phyloP scores from a whole-genome alignment of 2,888 invertebrate species.

The Oegoconia quadripuncta region DNA sequence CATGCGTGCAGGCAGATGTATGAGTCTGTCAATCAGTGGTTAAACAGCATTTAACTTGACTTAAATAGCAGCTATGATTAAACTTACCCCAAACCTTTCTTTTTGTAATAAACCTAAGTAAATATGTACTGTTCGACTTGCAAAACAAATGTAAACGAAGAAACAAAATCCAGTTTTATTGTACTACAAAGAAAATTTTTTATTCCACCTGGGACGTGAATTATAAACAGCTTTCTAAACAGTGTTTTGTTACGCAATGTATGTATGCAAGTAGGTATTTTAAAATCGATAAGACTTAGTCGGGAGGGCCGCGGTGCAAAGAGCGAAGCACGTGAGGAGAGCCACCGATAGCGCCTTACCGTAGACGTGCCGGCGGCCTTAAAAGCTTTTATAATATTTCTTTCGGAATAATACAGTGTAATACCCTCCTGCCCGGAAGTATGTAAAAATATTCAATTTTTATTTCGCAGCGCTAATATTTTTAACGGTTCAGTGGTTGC shows the following conservation, averaged over 20 bases:
- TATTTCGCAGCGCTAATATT: constrained; percentile 61
- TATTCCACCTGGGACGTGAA: too few relatives aligned
- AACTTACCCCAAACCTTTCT: too few relatives aligned
- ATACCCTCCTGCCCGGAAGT: constrained; percentile 51
- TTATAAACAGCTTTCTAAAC: not conserved
- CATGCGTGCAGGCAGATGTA: too few relatives aligned
- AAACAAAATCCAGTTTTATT: too few relatives aligned
- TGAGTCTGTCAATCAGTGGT: too few relatives aligned
- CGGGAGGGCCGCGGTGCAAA: constrained; percentile 39
- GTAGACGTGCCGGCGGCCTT: constrained; percentile 64
- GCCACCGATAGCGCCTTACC: constrained; percentile 59
- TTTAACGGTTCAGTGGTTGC: constrained; percentile 44
- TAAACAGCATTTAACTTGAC: too few relatives aligned
- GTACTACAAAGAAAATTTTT: too few relatives aligned
- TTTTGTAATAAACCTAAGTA: too few relatives aligned
- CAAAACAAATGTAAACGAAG: too few relatives aligned
- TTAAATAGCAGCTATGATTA: too few relatives aligned
- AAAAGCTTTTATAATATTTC: constrained; percentile 77
- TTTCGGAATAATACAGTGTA: constrained; percentile 70
- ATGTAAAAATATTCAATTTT: constrained; percentile 75
- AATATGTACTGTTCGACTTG: too few relatives aligned
- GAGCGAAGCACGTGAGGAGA: constrained; percentile 41
- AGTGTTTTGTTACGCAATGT: not conserved
- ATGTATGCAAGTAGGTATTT: constrained; percentile 10
- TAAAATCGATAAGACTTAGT: constrained; percentile 66